Conservation (phyloP, 2,113 vertebrate species). For the Nanorana parkeri region DNA sequence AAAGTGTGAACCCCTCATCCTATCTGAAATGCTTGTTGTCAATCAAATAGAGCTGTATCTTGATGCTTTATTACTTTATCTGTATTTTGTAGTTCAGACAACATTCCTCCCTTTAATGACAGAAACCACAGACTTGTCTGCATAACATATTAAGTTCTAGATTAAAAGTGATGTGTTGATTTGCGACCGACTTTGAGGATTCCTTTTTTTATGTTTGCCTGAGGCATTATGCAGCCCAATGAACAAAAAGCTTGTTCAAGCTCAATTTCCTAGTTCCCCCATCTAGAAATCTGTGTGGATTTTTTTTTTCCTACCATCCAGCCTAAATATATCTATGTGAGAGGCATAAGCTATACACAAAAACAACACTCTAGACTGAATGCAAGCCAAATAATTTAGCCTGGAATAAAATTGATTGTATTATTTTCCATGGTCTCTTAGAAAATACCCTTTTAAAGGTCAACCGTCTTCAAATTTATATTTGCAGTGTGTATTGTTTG, state of each 20-base stretch:
- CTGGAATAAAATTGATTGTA: background rate
- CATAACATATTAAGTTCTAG: conserved; percentile 38
- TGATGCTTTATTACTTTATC: background rate
- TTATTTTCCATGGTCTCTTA: conserved; percentile 15
- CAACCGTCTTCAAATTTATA: background rate
- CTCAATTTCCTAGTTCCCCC: conserved; percentile 11
- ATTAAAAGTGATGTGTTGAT: conserved; percentile 53
- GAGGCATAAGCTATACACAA: background rate
- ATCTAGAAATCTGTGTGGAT: background rate
- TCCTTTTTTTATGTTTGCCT: conserved; percentile 37
- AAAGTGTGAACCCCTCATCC: no score
- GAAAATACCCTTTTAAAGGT: background rate
- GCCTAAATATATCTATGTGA: conserved; percentile 2
- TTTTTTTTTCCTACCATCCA: background rate
- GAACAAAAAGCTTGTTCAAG: conserved; percentile 41
- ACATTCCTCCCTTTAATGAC: conserved; percentile 23
- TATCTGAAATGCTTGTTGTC: no score
- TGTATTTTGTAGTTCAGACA: conserved; percentile 16
- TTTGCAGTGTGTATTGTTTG: background rate
- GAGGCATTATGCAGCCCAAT: conserved; percentile 36
- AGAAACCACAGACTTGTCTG: conserved; percentile 29
- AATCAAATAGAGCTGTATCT: background rate
- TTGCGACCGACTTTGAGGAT: conserved; percentile 49
- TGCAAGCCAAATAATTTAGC: background rate
- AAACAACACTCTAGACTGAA: background rate